Evolutionary conservation across 2,797 vertebrate genomes (phyloP).

Genomic region (Sciurus vulgaris): DNA sequence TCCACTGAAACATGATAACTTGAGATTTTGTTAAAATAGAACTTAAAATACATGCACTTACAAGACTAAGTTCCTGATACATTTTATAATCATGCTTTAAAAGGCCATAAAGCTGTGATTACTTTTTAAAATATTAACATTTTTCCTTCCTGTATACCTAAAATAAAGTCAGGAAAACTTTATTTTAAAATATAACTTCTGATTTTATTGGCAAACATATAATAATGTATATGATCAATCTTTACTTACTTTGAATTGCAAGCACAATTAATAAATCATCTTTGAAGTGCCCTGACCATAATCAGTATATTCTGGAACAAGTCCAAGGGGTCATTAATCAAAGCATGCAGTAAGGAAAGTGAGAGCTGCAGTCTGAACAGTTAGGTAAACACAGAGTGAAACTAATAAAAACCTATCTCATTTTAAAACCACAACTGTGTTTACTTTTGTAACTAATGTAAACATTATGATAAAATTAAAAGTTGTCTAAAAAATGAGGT

Average conservation of each 20-base stretch:
- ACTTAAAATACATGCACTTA: conserved; percentile 32
- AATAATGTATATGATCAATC: conserved; percentile 61
- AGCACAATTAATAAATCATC: conserved; percentile 80
- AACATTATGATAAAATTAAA: conserved; percentile 83
- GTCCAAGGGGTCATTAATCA: conserved; percentile 62
- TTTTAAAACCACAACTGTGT: conserved; percentile 72
- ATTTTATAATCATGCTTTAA: conserved; percentile 68
- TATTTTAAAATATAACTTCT: conserved; percentile 61
- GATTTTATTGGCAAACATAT: conserved; percentile 71
- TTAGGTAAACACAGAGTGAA: conserved; percentile 73
- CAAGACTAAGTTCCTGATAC: conserved; percentile 50
- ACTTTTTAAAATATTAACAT: conserved; percentile 49
- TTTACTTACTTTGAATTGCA: conserved; percentile 70
- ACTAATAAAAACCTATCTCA: conserved; percentile 78
- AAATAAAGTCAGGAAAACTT: conserved; percentile 42
- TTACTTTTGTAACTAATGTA: conserved; percentile 82
- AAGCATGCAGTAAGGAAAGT: conserved; percentile 65
- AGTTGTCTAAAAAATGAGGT: conserved; percentile 76
- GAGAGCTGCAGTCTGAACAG: background rate
- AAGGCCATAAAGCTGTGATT: conserved; percentile 51
- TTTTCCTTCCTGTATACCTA: conserved; percentile 57
- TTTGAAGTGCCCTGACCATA: conserved; percentile 65
- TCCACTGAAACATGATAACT: conserved; percentile 72
- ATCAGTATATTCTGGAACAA: conserved; percentile 71
- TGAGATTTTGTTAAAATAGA: conserved; percentile 76